These are phyloP conservation scores for Aphelinus certus DNA, from an alignment of 1,140 invertebrate genomes.

Conservation along the genomic window DNA sequence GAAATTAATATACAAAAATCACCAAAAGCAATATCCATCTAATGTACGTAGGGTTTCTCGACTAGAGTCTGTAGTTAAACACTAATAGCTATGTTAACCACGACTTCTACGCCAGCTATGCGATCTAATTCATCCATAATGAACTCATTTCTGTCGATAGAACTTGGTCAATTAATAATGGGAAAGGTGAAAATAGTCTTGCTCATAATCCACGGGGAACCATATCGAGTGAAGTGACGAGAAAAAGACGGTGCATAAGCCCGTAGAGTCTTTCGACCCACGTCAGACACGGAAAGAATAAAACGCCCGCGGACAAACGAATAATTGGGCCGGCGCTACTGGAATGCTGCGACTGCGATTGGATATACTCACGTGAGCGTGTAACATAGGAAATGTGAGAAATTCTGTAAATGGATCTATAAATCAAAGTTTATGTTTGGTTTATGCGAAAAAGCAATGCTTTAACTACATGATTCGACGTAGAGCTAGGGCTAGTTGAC, in stretches of 20 bases:
- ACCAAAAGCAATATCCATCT: too few relatives aligned
- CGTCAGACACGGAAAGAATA: conserved; percentile 12
- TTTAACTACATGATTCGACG: too few relatives aligned
- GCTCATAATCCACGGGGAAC: neutral
- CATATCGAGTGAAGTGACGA: neutral
- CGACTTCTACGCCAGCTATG: too few relatives aligned
- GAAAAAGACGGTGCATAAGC: neutral
- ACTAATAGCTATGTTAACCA: too few relatives aligned
- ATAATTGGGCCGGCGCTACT: conserved; percentile 24
- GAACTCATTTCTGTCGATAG: conserved; percentile 11
- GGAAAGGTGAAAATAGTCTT: conserved; percentile 12
- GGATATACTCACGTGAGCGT: too few relatives aligned
- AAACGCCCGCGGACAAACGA: conserved; percentile 21
- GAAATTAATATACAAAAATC: too few relatives aligned
- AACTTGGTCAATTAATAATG: conserved; percentile 20
- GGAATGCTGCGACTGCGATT: conserved; percentile 8
- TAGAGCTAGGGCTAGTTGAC: too few relatives aligned
- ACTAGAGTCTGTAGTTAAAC: too few relatives aligned
- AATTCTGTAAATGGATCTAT: conserved; percentile 14
- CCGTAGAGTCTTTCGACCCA: neutral
- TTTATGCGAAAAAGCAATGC: too few relatives aligned
- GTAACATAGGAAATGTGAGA: conserved; percentile 1
- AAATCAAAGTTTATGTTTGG: conserved; percentile 5
- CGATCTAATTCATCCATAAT: conserved; percentile 2
- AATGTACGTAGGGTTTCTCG: too few relatives aligned